Evolutionary conservation across 2,797 vertebrate genomes (phyloP), one percentile per base, ranked within the genome.

Genomic region (Melanogrammus aeglefinus): DNA sequence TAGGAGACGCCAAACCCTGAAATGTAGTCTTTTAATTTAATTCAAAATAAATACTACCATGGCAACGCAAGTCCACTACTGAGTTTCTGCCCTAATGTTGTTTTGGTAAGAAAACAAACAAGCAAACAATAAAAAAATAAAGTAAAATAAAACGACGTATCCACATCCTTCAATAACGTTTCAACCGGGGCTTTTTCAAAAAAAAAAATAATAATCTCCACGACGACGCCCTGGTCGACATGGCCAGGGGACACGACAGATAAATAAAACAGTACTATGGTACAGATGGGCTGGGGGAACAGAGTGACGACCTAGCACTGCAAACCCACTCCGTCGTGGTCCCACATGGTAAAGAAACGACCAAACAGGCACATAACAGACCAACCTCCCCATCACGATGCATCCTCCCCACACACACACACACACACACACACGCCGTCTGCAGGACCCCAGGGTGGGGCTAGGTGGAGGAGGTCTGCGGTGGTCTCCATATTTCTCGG

Each of bases 41-140:
- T 93, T 94, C 91, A 95, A 95, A 95, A 94, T 94, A 95, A 95
- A 94, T 94, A 95, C 92, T 93, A 95, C 92, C 93, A 94, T 91
- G 88, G 92, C 93, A 93, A 93, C 36, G 92, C 92, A 93, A 93
- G 92, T 92, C 89, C 91, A 88, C 88, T 91, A 91, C 84, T 86
- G 91, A 87, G 85, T 81, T 90, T 93, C 92, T 92, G 93, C 92
- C 82, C 89, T 92, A 92, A 93, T 88, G 92, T 92, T 88, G 92
- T 92, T 94, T 93, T 92, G 93, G 93, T 93, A 93, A 94, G 92
- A 92, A 93, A 95, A 93, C 86, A 90, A 92, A 86, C 91, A 90
- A 92, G 91, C 77, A 80, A 91, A 76, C 74, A 71, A 78, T 82
- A 76, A 80, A 83, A 88, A 79, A 88, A 85, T 86, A 80, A 73